Evolutionary conservation across 1,140 invertebrate species (phyloP), one percentile per base, ranked within the genome.

Genomic region (Periplaneta americana): DNA sequence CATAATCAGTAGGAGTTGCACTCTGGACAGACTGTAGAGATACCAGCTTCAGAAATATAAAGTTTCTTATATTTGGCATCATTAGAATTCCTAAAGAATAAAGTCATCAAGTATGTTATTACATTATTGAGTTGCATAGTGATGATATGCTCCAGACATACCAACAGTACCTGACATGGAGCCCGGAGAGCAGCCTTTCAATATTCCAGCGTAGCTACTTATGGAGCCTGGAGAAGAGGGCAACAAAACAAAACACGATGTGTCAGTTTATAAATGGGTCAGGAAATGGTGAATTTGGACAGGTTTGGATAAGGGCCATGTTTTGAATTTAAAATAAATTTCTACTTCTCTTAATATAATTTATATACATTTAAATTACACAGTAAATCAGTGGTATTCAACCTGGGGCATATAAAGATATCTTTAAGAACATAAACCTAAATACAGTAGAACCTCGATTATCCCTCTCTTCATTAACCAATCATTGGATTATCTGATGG

Each of bases 131-230:
- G 15, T 66, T 66, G n/a, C n/a, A 28, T 28, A 36, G 76, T 80
- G 74, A 34, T 13, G n/a, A 9, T 31, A 34, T 75, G 80, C 80
- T 75, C 80, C n/a, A 80, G 80, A 81, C 81, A 39, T 81, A 81
- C 81, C 81, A 48, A 81, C 88, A 91, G 90, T 93, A 94, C 93
- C 93, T 94, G 94, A 93, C 92, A 94, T 93, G 89, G 88, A 87
- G 89, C 90, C 90, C 88, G 92, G 90, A 88, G 91, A 91, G 85
- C 91, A 91, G 87, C 93, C 93, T 89, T 93, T 92, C 89, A 94
- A 91, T 88, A 93, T 92, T 89, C 93, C 93, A 87, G 94, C 93
- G 91, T 95, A 94, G 90, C 92, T 93, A 93, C 92, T 92, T 89
- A 90, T 89, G 88, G 87, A 88, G 88, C 88, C 90, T 91, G 84